Conservation (phyloP, 2,888 invertebrate genomes). For the Melieria crassipennis region DNA sequence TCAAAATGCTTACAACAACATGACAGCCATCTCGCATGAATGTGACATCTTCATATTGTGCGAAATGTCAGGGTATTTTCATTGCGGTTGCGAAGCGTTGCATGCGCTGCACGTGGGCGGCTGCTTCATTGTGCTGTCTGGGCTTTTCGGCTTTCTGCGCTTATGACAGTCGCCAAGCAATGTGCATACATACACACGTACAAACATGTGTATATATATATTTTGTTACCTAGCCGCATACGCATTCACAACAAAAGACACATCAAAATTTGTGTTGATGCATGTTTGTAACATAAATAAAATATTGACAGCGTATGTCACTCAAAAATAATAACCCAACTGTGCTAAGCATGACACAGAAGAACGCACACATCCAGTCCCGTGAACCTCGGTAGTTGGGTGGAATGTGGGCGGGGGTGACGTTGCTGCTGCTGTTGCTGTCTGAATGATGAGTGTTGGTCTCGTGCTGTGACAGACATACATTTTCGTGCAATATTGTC, state of each 20-base stretch:
- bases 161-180: background rate
- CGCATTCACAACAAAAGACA: background rate
- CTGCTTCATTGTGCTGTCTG: background rate
- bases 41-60: constrained; percentile 19
- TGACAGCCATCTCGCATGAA: constrained; percentile 10
- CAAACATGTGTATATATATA: background rate
- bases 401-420: background rate
- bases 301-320: constrained; percentile 48
- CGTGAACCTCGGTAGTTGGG: background rate
- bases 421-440: constrained; percentile 10
- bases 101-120: background rate
- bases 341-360: constrained; percentile 40
- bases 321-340: constrained; percentile 45
- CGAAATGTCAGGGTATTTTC: constrained; percentile 11
- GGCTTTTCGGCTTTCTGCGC: background rate
- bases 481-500: background rate
- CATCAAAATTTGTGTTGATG: background rate
- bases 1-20: constrained; percentile 23
- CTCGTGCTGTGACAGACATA: constrained; percentile 12
- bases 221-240: background rate
- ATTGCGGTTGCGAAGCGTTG: background rate
- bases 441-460: constrained; percentile 13
- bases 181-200: background rate
- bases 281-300: constrained; percentile 42
- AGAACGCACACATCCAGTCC: constrained; percentile 1